Evolutionary conservation across 2,888 invertebrate species (phyloP), one percentile per base, ranked within the genome.

Genomic region (Microdon myrmicae): DNA sequence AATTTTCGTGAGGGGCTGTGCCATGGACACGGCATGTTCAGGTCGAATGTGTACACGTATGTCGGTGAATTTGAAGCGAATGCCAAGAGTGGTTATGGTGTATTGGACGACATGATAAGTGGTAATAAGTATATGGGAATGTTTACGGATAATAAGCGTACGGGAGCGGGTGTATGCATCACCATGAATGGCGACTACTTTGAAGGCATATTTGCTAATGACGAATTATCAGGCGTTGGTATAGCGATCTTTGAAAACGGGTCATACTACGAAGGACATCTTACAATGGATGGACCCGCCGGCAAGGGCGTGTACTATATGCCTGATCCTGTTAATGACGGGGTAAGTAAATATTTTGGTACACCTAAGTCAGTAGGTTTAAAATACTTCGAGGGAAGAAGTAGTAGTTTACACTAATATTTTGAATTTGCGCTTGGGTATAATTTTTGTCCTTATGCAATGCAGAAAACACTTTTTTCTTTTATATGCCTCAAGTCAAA

Each of bases 61-160:
- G 90, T 94, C n/a, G 95, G 95, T 0, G 93, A 94, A 72, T 95
- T 94, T 89, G 82, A 84, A 8, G 83, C 82, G 39, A 93, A 94
- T 12, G 84, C 84, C 2, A 89, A 87, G 69, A 87, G 88, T 69
- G 95, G 95, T 0, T 95, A 95, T 71, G 94, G 94, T 0, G 90
- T 95, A 1, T 87, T 92, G 83, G 93, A 94, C 73, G 90, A 94
- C 71, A 90, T 92, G 38, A 84, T 87, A 16, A 89, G 87, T 71
- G 93, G 94, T 2, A 92, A 94, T 77, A 94, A 94, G 76, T 95
- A 94, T 78, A 85, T 95, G 77, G 95, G 95, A 4, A 87, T 87
- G 79, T 95, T 94, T 92, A 85, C 83, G 56, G 92, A 94, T 66
- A 91, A 92, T 74, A 86, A 87, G 74, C 89, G 90, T 64, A 88